A percentile compares a stretch with the other conserved stretches of the same genome.
Conservation (phyloP, 2,113 vertebrate genomes). For the Amia ocellicauda region DNA sequence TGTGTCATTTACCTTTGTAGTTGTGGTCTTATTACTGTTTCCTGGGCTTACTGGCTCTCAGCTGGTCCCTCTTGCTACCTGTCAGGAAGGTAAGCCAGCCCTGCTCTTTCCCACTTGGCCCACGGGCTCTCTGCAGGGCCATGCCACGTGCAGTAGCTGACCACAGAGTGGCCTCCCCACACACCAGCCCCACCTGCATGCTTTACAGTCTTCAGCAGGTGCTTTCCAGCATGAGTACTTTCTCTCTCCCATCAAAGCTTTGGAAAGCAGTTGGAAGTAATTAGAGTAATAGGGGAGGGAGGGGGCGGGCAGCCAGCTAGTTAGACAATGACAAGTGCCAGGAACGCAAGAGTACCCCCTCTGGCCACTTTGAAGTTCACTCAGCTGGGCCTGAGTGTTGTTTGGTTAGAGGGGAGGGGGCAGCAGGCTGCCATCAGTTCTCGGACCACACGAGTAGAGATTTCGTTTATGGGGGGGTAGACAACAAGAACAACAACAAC, state of each 20-base stretch:
- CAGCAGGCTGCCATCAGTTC: constrained; percentile 26
- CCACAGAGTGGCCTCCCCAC: too few species aligned
- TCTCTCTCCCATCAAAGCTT: constrained; percentile 31
- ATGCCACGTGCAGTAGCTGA: too few species aligned
- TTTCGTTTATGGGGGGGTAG: not conserved
- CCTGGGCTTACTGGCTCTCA: too few species aligned
- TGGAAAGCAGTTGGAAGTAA: constrained; percentile 36
- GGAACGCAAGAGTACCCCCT: constrained; percentile 32
- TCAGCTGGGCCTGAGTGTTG: constrained; percentile 28
- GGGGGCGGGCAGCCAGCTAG: constrained; percentile 28
- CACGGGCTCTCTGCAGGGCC: too few species aligned
- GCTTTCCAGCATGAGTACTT: too few species aligned
- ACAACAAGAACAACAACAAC: not conserved
- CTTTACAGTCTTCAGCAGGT: too few species aligned
- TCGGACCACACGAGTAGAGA: constrained; percentile 14
- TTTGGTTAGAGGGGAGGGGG: constrained; percentile 18
- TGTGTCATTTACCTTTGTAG: too few species aligned
- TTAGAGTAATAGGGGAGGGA: constrained; percentile 28
- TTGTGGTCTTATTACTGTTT: too few species aligned
- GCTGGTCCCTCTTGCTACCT: too few species aligned
- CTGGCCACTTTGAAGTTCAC: constrained; percentile 37
- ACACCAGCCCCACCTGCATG: too few species aligned
- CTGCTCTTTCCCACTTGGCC: too few species aligned
- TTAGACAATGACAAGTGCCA: constrained; percentile 42
- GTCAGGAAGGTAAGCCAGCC: too few species aligned